Conservation (phyloP, 2,113 vertebrate species). For the Urocitellus parryii region DNA sequence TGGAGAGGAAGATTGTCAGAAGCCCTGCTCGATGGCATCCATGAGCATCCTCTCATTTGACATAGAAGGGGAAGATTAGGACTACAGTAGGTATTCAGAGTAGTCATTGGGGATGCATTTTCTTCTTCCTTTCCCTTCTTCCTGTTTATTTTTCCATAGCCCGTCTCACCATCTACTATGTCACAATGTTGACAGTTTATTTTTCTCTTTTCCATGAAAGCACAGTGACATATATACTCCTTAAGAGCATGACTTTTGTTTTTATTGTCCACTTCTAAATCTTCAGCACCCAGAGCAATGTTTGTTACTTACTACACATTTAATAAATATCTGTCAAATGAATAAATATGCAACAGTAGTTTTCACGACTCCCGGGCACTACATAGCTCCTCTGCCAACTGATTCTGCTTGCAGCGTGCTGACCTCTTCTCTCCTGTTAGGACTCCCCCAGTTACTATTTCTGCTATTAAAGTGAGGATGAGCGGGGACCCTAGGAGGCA, state of each 20-base stretch:
- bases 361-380: background rate
- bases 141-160: background rate
- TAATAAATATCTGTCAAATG: background rate
- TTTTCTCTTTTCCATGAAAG: background rate
- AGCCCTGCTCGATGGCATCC: too few relatives aligned
- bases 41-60: background rate
- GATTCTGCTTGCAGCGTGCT: background rate
- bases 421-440: background rate
- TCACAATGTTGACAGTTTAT: background rate
- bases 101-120: background rate
- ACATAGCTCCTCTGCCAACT: background rate
- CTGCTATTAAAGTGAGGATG: background rate
- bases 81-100: background rate
- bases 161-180: background rate
- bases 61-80: background rate
- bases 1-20: background rate
- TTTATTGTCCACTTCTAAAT: background rate
- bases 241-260: too few relatives aligned
- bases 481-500: background rate
- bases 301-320: background rate
- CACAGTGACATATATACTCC: background rate
- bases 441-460: background rate
- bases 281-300: background rate
- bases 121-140: background rate
- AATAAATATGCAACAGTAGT: background rate